Conservation (phyloP, 2,888 invertebrate genomes). For the Sericinus montela region DNA sequence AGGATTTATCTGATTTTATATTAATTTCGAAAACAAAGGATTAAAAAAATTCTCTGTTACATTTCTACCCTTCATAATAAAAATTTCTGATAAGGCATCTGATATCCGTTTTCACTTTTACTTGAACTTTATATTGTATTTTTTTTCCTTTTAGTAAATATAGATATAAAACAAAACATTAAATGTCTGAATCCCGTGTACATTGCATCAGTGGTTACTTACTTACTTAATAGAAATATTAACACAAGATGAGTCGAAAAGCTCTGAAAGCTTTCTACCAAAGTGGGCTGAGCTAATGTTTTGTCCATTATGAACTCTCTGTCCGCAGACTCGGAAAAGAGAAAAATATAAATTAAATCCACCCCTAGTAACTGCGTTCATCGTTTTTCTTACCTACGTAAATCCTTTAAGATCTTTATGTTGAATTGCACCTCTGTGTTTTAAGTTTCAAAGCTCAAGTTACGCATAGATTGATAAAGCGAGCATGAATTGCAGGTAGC, state of each 20-base stretch:
- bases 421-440: no score
- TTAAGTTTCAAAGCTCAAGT: no score
- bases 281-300: constrained; percentile 69
- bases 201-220: constrained; percentile 21
- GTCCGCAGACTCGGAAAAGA: constrained; percentile 39
- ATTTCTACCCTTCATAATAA: no score
- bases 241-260: constrained; percentile 56
- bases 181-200: background rate
- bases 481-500: background rate
- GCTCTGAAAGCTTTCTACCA: constrained; percentile 63
- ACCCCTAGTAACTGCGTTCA: constrained; percentile 30
- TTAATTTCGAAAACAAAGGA: no score
- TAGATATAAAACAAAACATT: no score
- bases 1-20: no score
- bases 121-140: no score
- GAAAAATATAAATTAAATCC: constrained; percentile 62
- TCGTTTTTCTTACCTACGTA: constrained; percentile 27
- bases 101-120: no score
- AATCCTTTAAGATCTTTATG: constrained; percentile 18
- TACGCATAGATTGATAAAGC: no score
- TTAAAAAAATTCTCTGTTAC: no score
- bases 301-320: constrained; percentile 64
- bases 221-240: constrained; percentile 31
- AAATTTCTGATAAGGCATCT: no score
- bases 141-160: no score